These are phyloP conservation scores for Lasioglossum oenotherae DNA, from an alignment of 2,888 invertebrate species.

Conservation along the genomic window DNA sequence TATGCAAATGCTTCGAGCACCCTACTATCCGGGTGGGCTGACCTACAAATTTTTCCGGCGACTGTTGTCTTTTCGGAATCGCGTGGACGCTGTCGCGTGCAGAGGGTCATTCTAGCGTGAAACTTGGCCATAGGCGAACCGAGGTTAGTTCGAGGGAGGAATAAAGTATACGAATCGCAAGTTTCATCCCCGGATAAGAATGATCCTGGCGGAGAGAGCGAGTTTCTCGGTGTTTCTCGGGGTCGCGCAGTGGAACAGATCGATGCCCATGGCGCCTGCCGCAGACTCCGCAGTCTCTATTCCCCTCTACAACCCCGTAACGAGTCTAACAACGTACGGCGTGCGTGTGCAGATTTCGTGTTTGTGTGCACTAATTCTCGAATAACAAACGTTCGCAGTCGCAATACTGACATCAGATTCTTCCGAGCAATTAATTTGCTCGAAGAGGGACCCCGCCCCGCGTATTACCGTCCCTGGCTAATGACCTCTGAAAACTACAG, in stretches of 20 bases:
- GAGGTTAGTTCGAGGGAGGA: not conserved
- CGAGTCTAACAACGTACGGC: constrained; percentile 64
- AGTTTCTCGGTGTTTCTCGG: constrained; percentile 36
- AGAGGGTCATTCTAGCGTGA: not conserved
- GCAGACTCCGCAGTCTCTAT: constrained; percentile 80
- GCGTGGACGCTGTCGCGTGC: not conserved
- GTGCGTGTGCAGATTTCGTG: not conserved
- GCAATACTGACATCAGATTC: not conserved
- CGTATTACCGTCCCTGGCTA: not conserved
- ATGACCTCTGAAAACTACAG: not conserved
- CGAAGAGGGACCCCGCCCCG: not conserved
- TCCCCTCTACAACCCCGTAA: constrained; percentile 64
- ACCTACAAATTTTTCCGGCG: not conserved
- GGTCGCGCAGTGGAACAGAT: constrained; percentile 76
- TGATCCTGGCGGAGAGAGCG: constrained; percentile 22
- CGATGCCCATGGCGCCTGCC: constrained; percentile 82
- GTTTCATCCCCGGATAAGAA: constrained; percentile 36
- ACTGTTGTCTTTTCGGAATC: not conserved
- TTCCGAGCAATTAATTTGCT: constrained; percentile 21
- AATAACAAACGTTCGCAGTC: not conserved
- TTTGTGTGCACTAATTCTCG: not conserved
- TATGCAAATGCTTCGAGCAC: not conserved
- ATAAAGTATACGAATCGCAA: constrained; percentile 1
- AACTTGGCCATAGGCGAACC: not conserved
- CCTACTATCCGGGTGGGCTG: not conserved